Percentiles rank a stretch among this genome's conserved stretches.
phyloP scores from a whole-genome alignment of 2,113 vertebrate genomes.

The Syrmaticus mikado region DNA sequence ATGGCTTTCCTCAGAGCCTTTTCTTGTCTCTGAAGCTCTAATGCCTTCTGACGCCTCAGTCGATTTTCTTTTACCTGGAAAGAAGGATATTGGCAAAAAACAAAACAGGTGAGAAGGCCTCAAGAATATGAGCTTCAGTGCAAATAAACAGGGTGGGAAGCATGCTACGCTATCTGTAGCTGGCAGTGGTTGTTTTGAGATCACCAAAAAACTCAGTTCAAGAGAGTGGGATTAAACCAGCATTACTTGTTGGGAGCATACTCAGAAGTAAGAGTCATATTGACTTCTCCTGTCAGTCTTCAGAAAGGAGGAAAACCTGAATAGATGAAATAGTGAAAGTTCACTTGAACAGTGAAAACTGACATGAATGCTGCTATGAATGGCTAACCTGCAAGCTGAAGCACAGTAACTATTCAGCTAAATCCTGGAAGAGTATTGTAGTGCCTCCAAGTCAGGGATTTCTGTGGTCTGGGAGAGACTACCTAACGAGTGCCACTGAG shows the following conservation, averaged over 20 bases:
- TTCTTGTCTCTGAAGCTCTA: slow-evolving; percentile 78
- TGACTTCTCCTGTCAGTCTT: background rate
- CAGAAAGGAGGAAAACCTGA: background rate
- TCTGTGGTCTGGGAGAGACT: background rate
- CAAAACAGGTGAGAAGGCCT: background rate
- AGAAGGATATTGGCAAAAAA: background rate
- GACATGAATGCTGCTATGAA: background rate
- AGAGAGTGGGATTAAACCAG: background rate
- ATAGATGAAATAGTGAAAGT: background rate
- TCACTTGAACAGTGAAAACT: background rate
- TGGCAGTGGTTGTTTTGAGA: background rate
- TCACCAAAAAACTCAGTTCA: background rate
- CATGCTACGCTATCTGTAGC: accelerated
- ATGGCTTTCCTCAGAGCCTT: slow-evolving; percentile 72
- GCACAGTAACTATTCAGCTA: background rate
- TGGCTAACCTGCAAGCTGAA: accelerated
- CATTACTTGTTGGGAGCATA: background rate
- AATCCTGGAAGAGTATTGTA: background rate
- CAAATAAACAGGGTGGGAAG: background rate
- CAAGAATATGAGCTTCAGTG: background rate
- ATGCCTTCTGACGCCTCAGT: slow-evolving; percentile 78
- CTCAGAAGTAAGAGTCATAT: background rate
- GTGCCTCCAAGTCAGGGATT: background rate
- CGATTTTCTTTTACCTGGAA: slow-evolving; percentile 90
- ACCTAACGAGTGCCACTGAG: background rate